Evolutionary conservation across 2,113 vertebrate genomes (phyloP).

Genomic region (Arenaria interpres): DNA sequence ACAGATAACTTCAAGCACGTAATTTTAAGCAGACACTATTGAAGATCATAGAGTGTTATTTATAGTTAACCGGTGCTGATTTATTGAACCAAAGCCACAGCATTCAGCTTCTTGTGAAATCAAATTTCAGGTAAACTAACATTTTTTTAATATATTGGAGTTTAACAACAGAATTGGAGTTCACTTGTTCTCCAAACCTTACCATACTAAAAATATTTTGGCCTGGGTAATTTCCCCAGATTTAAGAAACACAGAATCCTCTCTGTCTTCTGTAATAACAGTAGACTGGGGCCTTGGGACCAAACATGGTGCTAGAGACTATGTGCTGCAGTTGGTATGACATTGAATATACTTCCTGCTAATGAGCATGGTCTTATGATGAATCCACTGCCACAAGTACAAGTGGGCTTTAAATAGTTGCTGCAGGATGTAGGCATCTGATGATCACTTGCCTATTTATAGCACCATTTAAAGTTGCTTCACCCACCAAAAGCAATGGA

Average conservation of each 20-base stretch:
- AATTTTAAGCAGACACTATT: not conserved
- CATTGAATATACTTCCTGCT: not conserved
- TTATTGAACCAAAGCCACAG: not conserved
- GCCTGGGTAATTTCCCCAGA: not conserved
- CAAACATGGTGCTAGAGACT: not conserved
- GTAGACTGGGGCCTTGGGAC: not conserved
- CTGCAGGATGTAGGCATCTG: not conserved
- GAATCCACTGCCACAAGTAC: not conserved
- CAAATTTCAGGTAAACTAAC: not conserved
- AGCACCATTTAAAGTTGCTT: not conserved
- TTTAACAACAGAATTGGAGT: not conserved
- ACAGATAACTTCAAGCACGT: not conserved
- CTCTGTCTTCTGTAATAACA: not conserved
- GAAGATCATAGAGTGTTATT: not conserved
- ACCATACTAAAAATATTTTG: not conserved
- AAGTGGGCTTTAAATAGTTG: not conserved
- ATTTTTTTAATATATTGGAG: not conserved
- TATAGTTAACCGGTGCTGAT: not conserved
- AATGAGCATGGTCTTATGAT: not conserved
- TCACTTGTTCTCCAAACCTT: not conserved
- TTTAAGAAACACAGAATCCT: not conserved
- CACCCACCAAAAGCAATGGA: not conserved
- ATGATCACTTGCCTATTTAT: constrained; percentile 11
- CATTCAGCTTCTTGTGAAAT: not conserved
- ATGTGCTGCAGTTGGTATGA: accelerated